A percentile compares a stretch with the other conserved stretches of the same genome.
Conservation (phyloP, 2,888 invertebrate species). For the Formica aserva region DNA sequence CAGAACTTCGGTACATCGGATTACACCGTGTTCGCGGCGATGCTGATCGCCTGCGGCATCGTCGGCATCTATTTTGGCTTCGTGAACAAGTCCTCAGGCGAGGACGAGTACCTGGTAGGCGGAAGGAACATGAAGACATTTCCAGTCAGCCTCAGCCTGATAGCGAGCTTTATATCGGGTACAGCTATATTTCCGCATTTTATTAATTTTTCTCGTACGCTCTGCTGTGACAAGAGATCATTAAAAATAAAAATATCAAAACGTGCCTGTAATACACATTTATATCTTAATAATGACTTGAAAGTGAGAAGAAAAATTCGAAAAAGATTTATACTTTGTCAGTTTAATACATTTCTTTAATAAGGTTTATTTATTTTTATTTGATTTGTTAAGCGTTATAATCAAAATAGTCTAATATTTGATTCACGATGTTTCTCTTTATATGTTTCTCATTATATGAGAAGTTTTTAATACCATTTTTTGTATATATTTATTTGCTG, state of each 20-base stretch:
- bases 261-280: neutral
- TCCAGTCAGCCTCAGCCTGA: conserved; percentile 94
- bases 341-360: neutral
- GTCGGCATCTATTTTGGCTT: conserved; percentile 95
- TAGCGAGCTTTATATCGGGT: conserved; percentile 92
- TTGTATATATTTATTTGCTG: neutral
- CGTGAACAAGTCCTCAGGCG: conserved; percentile 89
- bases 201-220: neutral
- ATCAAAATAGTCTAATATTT: neutral
- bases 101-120: conserved; percentile 92
- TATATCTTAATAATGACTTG: neutral
- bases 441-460: neutral
- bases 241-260: neutral
- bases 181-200: conserved; percentile 10
- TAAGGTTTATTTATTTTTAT: neutral
- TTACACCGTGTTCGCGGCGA: conserved; percentile 92
- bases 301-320: neutral
- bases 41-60: conserved; percentile 91
- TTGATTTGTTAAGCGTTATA: neutral
- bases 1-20: conserved; percentile 91
- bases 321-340: neutral
- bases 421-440: neutral
- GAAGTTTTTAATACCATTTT: neutral
- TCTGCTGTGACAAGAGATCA: neutral
- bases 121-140: conserved; percentile 93